A percentile compares a stretch with the other conserved stretches of the same genome.
phyloP scores from a whole-genome alignment of 2,888 invertebrate genomes.

The Leistus spinibarbis region DNA sequence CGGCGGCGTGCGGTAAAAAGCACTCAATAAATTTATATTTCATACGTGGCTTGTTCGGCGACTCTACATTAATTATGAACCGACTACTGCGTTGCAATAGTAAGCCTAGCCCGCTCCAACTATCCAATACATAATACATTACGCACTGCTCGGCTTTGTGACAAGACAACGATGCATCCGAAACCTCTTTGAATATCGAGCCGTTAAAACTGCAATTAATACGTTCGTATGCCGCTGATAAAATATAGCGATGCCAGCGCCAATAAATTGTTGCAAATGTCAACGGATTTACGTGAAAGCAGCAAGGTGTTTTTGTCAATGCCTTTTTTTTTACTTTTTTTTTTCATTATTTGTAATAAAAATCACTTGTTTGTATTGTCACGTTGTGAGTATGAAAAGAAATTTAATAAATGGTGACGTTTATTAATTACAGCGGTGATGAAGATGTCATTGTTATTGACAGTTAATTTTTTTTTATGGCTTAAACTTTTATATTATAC shows the following conservation, averaged over 20 bases:
- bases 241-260: slow-evolving; percentile 12
- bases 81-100: background rate
- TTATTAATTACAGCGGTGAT: background rate
- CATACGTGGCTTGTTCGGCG: slow-evolving; percentile 33
- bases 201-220: slow-evolving; percentile 34
- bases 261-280: slow-evolving; percentile 24
- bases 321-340: background rate
- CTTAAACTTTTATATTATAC: background rate
- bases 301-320: background rate
- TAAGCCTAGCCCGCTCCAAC: background rate
- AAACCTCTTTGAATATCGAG: slow-evolving; percentile 23
- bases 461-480: background rate
- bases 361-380: background rate
- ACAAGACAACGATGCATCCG: background rate
- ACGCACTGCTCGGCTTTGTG: slow-evolving; percentile 4
- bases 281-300: slow-evolving; percentile 21
- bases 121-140: slow-evolving; percentile 39
- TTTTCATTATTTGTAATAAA: background rate
- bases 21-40: slow-evolving; percentile 40
- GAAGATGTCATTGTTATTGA: background rate
- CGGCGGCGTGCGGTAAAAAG: slow-evolving; percentile 28
- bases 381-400: background rate
- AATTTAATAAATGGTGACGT: background rate
- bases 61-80: slow-evolving; percentile 35
- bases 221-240: slow-evolving; percentile 16